Conservation (phyloP, 2,113 vertebrate species). For the Gymnogyps californianus region DNA sequence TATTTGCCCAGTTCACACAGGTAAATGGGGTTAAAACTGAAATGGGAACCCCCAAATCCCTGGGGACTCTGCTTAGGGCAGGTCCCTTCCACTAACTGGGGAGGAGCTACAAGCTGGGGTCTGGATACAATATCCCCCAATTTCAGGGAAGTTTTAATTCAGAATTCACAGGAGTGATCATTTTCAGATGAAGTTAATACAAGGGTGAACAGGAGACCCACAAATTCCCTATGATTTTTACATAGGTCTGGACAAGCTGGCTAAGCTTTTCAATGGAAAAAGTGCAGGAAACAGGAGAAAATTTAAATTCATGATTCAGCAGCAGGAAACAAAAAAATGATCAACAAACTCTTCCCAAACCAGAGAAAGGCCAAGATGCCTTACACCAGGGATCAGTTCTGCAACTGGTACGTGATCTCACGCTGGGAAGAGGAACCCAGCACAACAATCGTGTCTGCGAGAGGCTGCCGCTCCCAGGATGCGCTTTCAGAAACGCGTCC, state of each 20-base stretch:
- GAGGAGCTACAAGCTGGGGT: neutral
- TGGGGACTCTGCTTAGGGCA: neutral
- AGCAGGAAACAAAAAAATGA: neutral
- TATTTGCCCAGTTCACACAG: neutral
- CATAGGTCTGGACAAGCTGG: neutral
- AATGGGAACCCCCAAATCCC: neutral
- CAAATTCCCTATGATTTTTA: neutral
- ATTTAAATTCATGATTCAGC: neutral
- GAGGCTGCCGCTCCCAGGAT: neutral
- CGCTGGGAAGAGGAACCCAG: neutral
- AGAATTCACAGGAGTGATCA: neutral
- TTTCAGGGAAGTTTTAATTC: neutral
- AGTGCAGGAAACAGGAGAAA: neutral
- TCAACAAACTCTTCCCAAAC: neutral
- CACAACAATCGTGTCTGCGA: fast-evolving
- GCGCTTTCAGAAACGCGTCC: neutral
- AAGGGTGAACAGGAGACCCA: neutral
- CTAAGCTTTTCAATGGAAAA: neutral
- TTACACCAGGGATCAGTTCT: neutral
- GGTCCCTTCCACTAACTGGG: neutral
- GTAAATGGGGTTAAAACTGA: neutral
- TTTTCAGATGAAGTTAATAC: neutral
- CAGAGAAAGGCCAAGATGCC: neutral
- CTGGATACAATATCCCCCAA: neutral
- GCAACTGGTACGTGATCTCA: fast-evolving